Percentiles rank a stretch among this genome's conserved stretches.
Conservation (phyloP, 92 coral and sea anemone genomes). For the Anthopleura xanthogrammica region DNA sequence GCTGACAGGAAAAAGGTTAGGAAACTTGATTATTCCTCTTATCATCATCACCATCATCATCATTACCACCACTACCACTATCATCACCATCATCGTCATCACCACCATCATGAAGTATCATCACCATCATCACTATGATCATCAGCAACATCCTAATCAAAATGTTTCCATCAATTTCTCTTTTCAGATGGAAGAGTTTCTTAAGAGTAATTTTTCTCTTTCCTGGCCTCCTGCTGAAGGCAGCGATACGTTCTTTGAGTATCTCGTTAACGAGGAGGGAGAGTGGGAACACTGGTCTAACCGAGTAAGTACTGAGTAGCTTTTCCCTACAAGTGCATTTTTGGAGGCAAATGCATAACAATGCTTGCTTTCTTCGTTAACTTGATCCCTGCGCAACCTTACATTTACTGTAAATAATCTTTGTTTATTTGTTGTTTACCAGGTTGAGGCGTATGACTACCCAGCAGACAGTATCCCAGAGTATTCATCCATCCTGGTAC, state of each 20-base stretch:
- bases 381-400: not conserved
- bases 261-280: constrained; percentile 89
- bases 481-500: constrained; percentile 92
- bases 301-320: constrained; percentile 47
- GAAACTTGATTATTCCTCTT: not conserved
- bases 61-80: not conserved
- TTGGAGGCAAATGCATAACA: too few relatives aligned
- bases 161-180: constrained; percentile 1
- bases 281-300: constrained; percentile 97
- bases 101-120: not conserved
- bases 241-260: constrained; percentile 93
- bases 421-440: not conserved
- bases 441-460: constrained; percentile 91
- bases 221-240: constrained; percentile 72
- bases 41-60: not conserved
- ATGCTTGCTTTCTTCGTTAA: not conserved
- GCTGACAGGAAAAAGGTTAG: constrained; percentile 85
- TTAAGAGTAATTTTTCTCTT: constrained; percentile 57
- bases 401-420: not conserved
- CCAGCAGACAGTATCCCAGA: constrained; percentile 83
- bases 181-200: constrained; percentile 79
- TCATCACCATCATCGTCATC: not conserved
- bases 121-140: not conserved
- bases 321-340: too few relatives aligned
- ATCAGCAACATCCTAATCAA: not conserved